Base-by-base conservation (phyloP, 2,113 vertebrate genomes). In the Castor canadensis region DNA sequence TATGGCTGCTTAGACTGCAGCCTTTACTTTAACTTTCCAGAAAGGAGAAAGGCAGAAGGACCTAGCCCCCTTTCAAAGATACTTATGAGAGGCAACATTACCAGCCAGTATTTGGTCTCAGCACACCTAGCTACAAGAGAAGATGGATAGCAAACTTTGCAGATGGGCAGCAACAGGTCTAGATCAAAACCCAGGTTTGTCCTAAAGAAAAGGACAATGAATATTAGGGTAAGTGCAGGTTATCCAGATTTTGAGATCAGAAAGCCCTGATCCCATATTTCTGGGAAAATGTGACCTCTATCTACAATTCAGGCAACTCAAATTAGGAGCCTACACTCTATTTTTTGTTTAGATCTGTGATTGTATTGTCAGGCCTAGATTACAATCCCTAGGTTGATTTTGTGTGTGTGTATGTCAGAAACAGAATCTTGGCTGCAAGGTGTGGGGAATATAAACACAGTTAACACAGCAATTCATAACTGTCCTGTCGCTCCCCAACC, bases 391-490 rank as follows among this genome's bases (percentile, higher is more conserved):
- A 15, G 6, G 83, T 58, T 47, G 17, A 1, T 5, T 69, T 15
- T 88, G n/a, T 32, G 10, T 49, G 1, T 77, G n/a, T 83, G 15
- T 82, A 12, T 26, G 35, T 38, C 8, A 81, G 35, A 75, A 30
- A 62, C 5, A 62, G 45, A 22, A 22, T 81, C 89, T 56, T 64
- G 92, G 88, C 90, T 96, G 75, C 72, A 91, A 87, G 84, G 49
- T 92, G 49, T 94, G 86, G 67, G 11, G 79, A 71, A 87, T 97
- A 54, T 87, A 92, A 93, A 89, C 47, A 89, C 67, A 92, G 69
- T n/a, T 75, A 96, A 62, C 96, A 97, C 84, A 0, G 0, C 95
- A 95, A 83, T 95, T 96, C 95, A 97, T 94, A 97, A 81, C n/a
- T 67, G 20, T 19, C 32, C 58, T 17, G 9, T 3, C 30, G 35